phyloP scores from a whole-genome alignment of 2,888 invertebrate species.

The Drosophila recens region DNA sequence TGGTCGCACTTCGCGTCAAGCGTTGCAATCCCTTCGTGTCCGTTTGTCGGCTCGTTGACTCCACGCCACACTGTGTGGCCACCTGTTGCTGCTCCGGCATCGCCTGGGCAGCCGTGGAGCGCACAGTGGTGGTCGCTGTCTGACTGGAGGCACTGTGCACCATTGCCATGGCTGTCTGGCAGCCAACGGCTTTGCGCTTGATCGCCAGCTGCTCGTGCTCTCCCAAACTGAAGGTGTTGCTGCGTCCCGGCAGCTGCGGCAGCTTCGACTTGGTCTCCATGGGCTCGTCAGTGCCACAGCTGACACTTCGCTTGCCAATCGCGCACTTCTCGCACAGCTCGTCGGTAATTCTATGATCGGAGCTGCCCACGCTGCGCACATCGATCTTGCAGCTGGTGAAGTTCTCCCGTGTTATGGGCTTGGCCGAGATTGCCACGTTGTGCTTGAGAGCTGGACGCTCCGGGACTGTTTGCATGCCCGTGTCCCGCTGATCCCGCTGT shows the following conservation, averaged over 20 bases:
- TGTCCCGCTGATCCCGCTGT: slow-evolving; percentile 72
- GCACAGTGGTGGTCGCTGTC: slow-evolving; percentile 65
- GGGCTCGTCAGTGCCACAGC: slow-evolving; percentile 86
- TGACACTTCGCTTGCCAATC: slow-evolving; percentile 86
- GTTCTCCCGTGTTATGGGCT: slow-evolving; percentile 79
- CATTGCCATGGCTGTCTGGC: slow-evolving; percentile 71
- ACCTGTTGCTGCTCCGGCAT: slow-evolving; percentile 66
- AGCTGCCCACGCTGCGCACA: slow-evolving; percentile 86
- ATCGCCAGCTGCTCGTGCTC: slow-evolving; percentile 86
- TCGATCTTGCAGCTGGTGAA: slow-evolving; percentile 84
- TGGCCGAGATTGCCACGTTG: slow-evolving; percentile 73
- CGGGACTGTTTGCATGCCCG: slow-evolving; percentile 73
- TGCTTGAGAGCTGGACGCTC: slow-evolving; percentile 73
- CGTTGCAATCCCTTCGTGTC: slow-evolving; percentile 84
- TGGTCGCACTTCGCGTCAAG: slow-evolving; percentile 71
- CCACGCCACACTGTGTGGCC: slow-evolving; percentile 72
- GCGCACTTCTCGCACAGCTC: slow-evolving; percentile 86
- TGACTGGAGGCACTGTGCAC: slow-evolving; percentile 77
- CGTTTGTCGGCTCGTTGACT: slow-evolving; percentile 80
- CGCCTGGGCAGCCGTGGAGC: slow-evolving; percentile 77
- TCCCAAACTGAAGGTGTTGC: slow-evolving; percentile 88
- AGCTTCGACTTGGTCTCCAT: slow-evolving; percentile 32
- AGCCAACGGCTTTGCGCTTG: slow-evolving; percentile 80
- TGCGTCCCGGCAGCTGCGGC: slow-evolving; percentile 83
- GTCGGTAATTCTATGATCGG: slow-evolving; percentile 86